Conservation (phyloP, 2,888 invertebrate species). For the Caenorhabditis parvicauda region DNA sequence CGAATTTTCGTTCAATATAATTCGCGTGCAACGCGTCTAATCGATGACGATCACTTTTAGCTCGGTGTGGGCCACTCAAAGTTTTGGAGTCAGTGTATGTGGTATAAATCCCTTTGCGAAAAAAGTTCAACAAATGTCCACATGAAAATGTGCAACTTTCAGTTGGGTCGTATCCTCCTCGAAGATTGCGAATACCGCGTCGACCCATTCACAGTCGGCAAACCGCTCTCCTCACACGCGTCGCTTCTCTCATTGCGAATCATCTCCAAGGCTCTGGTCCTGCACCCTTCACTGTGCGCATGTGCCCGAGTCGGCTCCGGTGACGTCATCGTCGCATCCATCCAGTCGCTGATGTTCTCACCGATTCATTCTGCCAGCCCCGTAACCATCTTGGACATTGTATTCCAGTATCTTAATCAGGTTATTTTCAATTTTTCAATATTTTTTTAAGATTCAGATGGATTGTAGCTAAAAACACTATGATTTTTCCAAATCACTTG, state of each 20-base stretch:
- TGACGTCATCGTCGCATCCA: constrained; percentile 43
- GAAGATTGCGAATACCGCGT: constrained; percentile 40
- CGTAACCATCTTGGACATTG: constrained; percentile 30
- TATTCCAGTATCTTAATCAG: constrained; percentile 40
- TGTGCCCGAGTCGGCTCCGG: constrained; percentile 40
- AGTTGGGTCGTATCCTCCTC: constrained; percentile 42
- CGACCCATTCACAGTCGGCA: constrained; percentile 16
- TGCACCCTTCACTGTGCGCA: constrained; percentile 35
- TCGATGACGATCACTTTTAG: too few species aligned
- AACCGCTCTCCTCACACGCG: constrained; percentile 29
- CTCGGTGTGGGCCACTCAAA: too few species aligned
- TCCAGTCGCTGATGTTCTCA: constrained; percentile 48
- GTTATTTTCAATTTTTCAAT: constrained; percentile 5
- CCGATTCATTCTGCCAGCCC: constrained; percentile 29
- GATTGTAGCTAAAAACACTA: too few species aligned
- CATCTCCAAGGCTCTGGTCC: constrained; percentile 37
- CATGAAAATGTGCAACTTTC: too few species aligned
- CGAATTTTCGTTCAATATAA: too few species aligned
- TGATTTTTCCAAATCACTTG: too few species aligned
- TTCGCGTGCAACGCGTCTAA: too few species aligned
- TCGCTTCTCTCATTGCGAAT: constrained; percentile 30
- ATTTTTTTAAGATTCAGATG: too few species aligned
- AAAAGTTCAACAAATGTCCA: too few species aligned
- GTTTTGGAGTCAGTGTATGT: too few species aligned
- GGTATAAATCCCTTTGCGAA: too few species aligned